phyloP scores from a whole-genome alignment of 1,140 invertebrate species.

The Coenobita brevimanus region DNA sequence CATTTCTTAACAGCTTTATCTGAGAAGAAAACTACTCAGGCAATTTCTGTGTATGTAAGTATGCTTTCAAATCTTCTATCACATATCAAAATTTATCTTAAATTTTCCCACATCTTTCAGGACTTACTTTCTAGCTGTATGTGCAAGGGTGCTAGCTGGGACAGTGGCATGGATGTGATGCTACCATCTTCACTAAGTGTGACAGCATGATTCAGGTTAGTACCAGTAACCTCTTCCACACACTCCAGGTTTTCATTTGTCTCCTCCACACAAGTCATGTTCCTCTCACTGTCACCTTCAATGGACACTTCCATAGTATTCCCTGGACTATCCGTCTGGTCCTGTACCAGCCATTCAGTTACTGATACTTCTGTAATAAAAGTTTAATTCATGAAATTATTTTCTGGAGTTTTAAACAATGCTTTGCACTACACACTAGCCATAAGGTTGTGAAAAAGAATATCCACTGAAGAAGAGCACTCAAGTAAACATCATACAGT shows the following conservation, averaged over 20 bases:
- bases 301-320: background rate
- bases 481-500: no score
- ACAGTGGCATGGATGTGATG: conserved; percentile 51
- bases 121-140: conserved; percentile 54
- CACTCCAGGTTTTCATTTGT: background rate
- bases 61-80: no score
- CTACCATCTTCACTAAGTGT: conserved; percentile 52
- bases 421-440: no score
- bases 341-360: conserved; percentile 44
- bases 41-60: no score
- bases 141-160: conserved; percentile 53
- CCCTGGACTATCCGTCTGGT: background rate
- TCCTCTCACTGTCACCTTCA: background rate
- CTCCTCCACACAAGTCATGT: background rate
- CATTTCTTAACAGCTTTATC: no score
- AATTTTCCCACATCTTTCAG: no score
- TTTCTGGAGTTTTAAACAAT: no score
- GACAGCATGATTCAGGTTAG: conserved; percentile 33
- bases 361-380: conserved; percentile 44
- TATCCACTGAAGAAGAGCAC: no score
- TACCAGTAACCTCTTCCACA: conserved; percentile 30
- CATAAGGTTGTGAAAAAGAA: no score
- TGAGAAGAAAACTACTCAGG: no score
- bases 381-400: no score
- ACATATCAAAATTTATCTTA: no score